Evolutionary conservation across 2,888 invertebrate genomes (phyloP).

Genomic region (Pachycephus smyrnensis): DNA sequence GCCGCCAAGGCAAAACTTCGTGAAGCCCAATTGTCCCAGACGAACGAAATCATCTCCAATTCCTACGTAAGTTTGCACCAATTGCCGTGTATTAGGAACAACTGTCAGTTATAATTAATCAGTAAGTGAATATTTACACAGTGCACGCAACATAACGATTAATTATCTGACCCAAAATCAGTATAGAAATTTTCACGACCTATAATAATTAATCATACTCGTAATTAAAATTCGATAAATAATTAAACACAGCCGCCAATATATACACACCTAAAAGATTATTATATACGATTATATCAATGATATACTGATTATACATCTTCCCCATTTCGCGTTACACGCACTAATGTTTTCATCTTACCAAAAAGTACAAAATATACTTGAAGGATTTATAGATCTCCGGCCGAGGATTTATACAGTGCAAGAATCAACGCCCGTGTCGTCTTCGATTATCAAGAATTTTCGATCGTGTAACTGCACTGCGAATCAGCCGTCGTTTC

Average conservation of each 20-base stretch:
- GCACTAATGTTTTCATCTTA: neutral
- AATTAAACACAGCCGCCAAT: neutral
- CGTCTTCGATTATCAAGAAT: neutral
- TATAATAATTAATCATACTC: neutral
- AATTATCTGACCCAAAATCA: neutral
- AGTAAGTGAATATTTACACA: neutral
- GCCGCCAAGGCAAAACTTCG: constrained; percentile 46
- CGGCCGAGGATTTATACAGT: neutral
- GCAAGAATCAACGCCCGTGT: neutral
- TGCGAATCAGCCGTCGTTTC: neutral
- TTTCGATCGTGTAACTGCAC: neutral
- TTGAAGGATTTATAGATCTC: neutral
- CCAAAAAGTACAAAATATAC: neutral
- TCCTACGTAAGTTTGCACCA: constrained; percentile 53
- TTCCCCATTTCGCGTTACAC: neutral
- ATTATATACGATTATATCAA: neutral
- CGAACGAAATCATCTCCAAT: constrained; percentile 39
- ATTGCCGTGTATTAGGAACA: neutral
- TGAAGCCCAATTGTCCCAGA: constrained; percentile 24
- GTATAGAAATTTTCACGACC: neutral
- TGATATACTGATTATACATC: neutral
- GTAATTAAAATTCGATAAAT: neutral
- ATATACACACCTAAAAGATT: neutral
- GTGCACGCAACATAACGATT: neutral
- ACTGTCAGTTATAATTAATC: neutral